phyloP scores from a whole-genome alignment of 2,113 vertebrate species.

The Lutjanus erythropterus region DNA sequence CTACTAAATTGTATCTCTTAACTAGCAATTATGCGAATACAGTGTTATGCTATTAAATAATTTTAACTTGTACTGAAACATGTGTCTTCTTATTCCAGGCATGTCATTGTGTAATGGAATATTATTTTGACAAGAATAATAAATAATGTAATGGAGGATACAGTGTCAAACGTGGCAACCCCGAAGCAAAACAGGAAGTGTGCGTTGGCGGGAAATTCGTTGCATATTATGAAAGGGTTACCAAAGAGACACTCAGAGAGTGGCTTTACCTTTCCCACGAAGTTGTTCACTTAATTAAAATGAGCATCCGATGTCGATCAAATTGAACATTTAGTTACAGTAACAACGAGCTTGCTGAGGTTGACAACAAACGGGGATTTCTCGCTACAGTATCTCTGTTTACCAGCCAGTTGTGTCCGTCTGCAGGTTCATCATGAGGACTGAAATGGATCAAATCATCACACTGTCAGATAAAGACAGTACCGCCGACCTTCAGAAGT shows the following conservation, averaged over 20 bases:
- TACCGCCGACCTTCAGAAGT: constrained; percentile 75
- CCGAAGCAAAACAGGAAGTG: constrained; percentile 63
- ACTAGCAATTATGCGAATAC: rapidly evolving
- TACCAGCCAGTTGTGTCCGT: not conserved
- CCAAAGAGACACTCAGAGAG: no score
- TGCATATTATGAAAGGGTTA: constrained; percentile 17
- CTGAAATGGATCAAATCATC: constrained; percentile 76
- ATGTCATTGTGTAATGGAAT: rapidly evolving
- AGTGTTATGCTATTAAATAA: no score
- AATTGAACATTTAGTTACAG: not conserved
- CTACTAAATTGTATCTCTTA: not conserved
- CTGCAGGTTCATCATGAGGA: constrained; percentile 61
- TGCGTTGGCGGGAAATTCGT: constrained; percentile 64
- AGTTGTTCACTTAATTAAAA: not conserved
- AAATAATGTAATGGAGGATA: not conserved
- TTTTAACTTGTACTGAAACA: rapidly evolving
- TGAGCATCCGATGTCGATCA: not conserved
- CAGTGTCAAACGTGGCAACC: constrained; percentile 61
- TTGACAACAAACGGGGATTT: not conserved
- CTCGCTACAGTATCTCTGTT: not conserved
- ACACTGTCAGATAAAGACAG: constrained; percentile 74
- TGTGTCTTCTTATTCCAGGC: no score
- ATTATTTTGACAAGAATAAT: no score
- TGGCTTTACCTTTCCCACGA: not conserved
- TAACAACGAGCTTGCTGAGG: not conserved